Evolutionary conservation across 2,888 invertebrate genomes (phyloP).

Genomic region (Tetragonula carbonaria): DNA sequence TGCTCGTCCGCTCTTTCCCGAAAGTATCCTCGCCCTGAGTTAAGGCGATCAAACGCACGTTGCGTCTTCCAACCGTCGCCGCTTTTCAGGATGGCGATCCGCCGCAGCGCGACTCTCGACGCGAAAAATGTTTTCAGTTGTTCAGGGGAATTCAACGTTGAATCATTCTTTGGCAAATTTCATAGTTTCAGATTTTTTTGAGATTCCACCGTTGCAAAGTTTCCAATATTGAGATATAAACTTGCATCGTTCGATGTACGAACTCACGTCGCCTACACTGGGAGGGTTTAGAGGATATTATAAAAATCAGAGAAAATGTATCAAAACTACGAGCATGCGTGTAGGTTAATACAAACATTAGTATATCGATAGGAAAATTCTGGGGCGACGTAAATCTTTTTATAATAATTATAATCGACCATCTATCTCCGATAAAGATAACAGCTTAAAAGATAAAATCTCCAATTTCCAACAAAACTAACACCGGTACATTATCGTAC

Average conservation of each 20-base stretch:
- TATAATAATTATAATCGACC: background rate
- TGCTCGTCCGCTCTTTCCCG: conserved; percentile 53
- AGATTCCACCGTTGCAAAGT: too few relatives aligned
- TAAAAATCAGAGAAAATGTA: background rate
- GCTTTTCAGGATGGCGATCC: conserved; percentile 5
- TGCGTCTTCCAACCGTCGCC: conserved; percentile 64
- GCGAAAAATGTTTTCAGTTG: background rate
- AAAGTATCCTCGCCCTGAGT: conserved; percentile 75
- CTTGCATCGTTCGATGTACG: too few relatives aligned
- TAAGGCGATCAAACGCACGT: conserved; percentile 82
- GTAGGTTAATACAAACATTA: background rate
- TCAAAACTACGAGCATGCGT: background rate
- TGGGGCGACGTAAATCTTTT: background rate
- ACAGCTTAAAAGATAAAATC: background rate
- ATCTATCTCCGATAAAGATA: too few relatives aligned
- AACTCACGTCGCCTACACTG: too few relatives aligned
- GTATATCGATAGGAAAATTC: background rate
- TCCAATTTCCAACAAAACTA: background rate
- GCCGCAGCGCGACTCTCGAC: conserved; percentile 8
- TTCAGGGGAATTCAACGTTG: background rate
- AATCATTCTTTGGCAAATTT: background rate
- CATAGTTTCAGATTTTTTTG: too few relatives aligned
- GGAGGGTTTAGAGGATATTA: too few relatives aligned
- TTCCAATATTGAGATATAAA: too few relatives aligned
- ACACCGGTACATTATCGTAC: background rate